Percentiles rank a stretch among this genome's conserved stretches.
phyloP scores from a whole-genome alignment of 2,797 vertebrate species.

The Podarcis lilfordi region DNA sequence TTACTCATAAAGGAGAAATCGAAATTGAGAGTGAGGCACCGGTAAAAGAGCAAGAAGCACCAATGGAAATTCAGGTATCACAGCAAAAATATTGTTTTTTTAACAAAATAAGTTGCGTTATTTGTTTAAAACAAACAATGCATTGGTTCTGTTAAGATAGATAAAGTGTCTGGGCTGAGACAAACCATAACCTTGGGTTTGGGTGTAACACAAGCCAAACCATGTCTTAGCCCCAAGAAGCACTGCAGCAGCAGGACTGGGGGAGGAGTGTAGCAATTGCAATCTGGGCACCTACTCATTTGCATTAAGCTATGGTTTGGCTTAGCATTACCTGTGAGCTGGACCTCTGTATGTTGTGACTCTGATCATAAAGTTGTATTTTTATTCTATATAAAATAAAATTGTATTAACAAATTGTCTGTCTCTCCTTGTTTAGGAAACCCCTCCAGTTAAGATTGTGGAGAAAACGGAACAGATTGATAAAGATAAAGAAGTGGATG shows the following conservation, averaged over 20 bases:
- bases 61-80: slow-evolving; percentile 86
- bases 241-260: too few species aligned
- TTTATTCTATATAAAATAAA: neutral
- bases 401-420: slow-evolving; percentile 22
- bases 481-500: slow-evolving; percentile 81
- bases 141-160: slow-evolving; percentile 8
- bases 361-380: neutral
- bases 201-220: too few species aligned
- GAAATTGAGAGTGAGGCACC: slow-evolving; percentile 97
- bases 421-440: slow-evolving; percentile 74
- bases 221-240: too few species aligned
- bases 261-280: too few species aligned
- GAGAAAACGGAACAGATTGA: slow-evolving; percentile 84
- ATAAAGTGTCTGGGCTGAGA: too few species aligned
- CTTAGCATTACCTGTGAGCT: too few species aligned
- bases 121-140: neutral
- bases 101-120: neutral
- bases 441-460: slow-evolving; percentile 74
- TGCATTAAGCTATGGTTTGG: too few species aligned
- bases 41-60: slow-evolving; percentile 88
- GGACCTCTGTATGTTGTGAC: neutral
- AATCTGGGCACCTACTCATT: too few species aligned
- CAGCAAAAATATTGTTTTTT: neutral
- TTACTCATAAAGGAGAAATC: slow-evolving; percentile 99
- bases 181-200: too few species aligned